A percentile compares a stretch with the other conserved stretches of the same genome.
These are phyloP conservation scores for Monodelphis domestica DNA, from an alignment of 2,797 vertebrate species.

Conservation along the genomic window DNA sequence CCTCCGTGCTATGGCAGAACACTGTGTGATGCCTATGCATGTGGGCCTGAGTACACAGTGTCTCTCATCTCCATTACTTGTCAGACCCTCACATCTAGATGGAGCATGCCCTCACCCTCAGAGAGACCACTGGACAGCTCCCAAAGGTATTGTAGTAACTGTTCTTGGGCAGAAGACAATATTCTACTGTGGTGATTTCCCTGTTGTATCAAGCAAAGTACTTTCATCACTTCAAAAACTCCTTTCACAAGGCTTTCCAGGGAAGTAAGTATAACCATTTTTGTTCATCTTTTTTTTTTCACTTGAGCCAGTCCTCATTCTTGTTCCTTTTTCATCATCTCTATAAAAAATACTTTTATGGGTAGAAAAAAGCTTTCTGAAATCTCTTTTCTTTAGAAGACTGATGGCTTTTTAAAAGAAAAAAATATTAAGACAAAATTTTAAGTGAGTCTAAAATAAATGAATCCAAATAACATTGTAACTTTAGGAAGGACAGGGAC, in stretches of 20 bases:
- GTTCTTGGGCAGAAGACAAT: neutral
- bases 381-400: constrained; percentile 7
- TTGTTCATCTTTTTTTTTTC: neutral
- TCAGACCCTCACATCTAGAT: no score
- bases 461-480: neutral
- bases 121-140: no score
- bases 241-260: neutral
- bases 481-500: neutral
- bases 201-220: neutral
- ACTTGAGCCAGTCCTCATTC: neutral
- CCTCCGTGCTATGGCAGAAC: no score
- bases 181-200: neutral
- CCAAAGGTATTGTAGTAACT: no score
- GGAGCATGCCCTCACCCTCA: no score
- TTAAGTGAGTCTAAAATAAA: neutral
- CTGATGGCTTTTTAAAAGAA: neutral
- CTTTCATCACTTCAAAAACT: neutral
- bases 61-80: no score
- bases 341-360: neutral
- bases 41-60: no score
- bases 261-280: neutral
- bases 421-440: neutral
- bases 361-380: neutral
- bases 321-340: neutral
- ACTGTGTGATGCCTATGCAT: no score